Percentiles rank a stretch among this genome's conserved stretches.
These are phyloP conservation scores for Fregata magnificens DNA, from an alignment of 2,113 vertebrate genomes.

Conservation along the genomic window DNA sequence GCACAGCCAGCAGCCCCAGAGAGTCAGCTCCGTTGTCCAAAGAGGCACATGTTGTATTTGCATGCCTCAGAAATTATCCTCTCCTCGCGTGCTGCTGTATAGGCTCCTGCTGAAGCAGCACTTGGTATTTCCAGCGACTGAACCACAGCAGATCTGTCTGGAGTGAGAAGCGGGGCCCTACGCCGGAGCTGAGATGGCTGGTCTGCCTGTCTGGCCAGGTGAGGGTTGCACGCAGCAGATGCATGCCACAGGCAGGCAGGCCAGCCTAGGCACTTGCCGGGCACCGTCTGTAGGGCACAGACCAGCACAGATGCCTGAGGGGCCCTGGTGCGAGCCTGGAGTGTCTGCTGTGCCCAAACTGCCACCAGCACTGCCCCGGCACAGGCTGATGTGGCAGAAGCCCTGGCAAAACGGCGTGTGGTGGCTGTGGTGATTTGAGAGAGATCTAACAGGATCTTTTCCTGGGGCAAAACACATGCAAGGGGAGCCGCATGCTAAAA, in stretches of 20 bases:
- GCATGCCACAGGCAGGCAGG: too few species aligned
- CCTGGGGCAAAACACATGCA: not conserved
- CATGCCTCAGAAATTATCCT: accelerated
- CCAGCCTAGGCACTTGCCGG: accelerated
- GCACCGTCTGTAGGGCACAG: too few species aligned
- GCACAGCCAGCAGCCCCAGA: not conserved
- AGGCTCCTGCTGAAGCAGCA: not conserved
- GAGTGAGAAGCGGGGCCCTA: accelerated
- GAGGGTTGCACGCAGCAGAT: accelerated
- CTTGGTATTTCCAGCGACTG: too few species aligned
- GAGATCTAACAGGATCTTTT: too few species aligned
- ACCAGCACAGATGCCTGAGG: accelerated
- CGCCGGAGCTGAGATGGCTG: accelerated
- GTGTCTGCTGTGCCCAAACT: accelerated
- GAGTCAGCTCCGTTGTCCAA: not conserved
- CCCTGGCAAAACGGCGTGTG: not conserved
- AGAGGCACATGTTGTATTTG: not conserved
- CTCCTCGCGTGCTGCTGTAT: too few species aligned
- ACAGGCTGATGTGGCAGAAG: accelerated
- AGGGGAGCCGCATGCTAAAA: not conserved
- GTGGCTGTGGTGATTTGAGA: not conserved
- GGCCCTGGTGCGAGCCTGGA: not conserved
- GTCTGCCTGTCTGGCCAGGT: not conserved
- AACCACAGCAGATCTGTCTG: not conserved
- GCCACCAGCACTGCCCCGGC: not conserved